Conservation (phyloP, 2,113 vertebrate genomes). For the Craseonycteris thonglongyai region DNA sequence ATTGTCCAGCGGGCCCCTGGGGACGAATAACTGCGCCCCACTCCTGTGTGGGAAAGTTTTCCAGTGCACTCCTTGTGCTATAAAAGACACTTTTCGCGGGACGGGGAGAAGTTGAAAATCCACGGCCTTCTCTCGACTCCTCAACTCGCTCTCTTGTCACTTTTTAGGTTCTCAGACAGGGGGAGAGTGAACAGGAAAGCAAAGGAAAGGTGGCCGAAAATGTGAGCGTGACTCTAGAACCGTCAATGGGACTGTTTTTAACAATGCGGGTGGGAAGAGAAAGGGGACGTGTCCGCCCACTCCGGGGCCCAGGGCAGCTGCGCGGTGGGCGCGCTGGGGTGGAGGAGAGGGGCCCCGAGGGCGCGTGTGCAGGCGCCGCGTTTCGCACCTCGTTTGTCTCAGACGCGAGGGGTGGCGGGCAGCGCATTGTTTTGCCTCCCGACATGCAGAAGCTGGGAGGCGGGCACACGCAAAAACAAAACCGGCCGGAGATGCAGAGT, state of each 20-base stretch:
- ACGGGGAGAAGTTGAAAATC: background rate
- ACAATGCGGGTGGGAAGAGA: background rate
- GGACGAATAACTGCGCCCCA: slow-evolving; percentile 62
- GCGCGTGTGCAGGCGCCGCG: slow-evolving; percentile 54
- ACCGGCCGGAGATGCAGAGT: background rate
- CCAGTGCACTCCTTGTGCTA: slow-evolving; percentile 15
- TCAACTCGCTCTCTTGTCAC: background rate
- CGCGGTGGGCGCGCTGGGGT: background rate
- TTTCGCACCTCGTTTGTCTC: slow-evolving; percentile 72
- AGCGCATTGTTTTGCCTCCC: slow-evolving; percentile 28
- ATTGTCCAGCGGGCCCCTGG: slow-evolving; percentile 70
- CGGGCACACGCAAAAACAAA: slow-evolving; percentile 50
- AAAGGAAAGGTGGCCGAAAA: background rate
- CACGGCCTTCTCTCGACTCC: background rate
- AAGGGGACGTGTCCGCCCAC: background rate
- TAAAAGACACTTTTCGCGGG: background rate
- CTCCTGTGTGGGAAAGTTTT: slow-evolving; percentile 60
- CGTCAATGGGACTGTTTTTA: background rate
- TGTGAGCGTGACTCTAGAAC: background rate
- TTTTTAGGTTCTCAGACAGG: background rate
- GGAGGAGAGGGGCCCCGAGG: background rate
- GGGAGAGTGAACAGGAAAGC: background rate
- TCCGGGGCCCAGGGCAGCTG: slow-evolving; percentile 24
- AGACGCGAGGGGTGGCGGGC: background rate
- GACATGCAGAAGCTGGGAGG: slow-evolving; percentile 49